Conservation (phyloP, 2,888 invertebrate genomes). For the Nephrocerus scutellatus region DNA sequence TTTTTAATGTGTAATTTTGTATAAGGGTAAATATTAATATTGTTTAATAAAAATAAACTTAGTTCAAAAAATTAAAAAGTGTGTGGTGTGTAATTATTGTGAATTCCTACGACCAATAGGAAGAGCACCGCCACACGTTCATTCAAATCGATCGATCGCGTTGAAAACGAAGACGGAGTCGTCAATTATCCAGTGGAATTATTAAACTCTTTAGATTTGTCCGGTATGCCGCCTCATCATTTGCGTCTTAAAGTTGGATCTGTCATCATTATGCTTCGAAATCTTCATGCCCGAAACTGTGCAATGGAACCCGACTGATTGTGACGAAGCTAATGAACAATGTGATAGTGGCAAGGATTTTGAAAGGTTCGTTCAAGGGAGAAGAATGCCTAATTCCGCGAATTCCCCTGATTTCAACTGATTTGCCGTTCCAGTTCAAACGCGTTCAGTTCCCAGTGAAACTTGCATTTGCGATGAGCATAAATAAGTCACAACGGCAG, state of each 20-base stretch:
- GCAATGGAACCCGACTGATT: conserved; percentile 29
- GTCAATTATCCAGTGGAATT: conserved; percentile 18
- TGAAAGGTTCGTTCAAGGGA: conserved; percentile 16
- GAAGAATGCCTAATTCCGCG: conserved; percentile 28
- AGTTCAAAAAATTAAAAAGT: too few species aligned
- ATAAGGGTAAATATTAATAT: too few species aligned
- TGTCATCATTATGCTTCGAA: conserved; percentile 29
- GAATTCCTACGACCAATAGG: too few species aligned
- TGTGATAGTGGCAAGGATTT: conserved; percentile 27
- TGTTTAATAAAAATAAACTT: too few species aligned
- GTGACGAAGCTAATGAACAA: conserved; percentile 27
- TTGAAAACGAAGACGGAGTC: conserved; percentile 16
- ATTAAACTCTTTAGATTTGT: conserved; percentile 12
- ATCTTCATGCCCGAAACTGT: conserved; percentile 26
- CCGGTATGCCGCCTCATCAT: conserved; percentile 16
- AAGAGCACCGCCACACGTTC: too few species aligned
- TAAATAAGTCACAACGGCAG: conserved; percentile 37
- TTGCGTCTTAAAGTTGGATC: conserved; percentile 28
- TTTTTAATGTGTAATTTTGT: too few species aligned
- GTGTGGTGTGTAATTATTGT: too few species aligned
- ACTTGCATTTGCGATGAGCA: conserved; percentile 32
- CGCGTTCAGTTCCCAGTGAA: conserved; percentile 9
- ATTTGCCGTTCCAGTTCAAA: conserved; percentile 30
- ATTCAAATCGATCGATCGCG: conserved; percentile 17
- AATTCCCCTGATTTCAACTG: conserved; percentile 23